Evolutionary conservation across 2,888 invertebrate genomes (phyloP), one percentile per base, ranked within the genome.

Genomic region (Acronicta alni): DNA sequence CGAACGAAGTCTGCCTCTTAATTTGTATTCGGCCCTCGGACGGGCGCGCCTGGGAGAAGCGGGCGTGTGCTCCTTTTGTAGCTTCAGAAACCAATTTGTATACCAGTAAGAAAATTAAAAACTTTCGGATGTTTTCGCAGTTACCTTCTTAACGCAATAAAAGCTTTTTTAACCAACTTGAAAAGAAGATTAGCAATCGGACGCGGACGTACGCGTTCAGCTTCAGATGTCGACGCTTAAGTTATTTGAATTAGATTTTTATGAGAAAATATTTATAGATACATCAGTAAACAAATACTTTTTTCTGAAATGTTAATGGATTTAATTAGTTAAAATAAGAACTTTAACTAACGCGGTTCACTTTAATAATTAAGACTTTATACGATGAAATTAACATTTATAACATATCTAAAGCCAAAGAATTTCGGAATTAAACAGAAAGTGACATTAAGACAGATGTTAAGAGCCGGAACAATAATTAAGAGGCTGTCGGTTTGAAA

Each of bases 391-490:
- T 86, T 81, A 83, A 85, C 83, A 82, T 85, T 85, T 80, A 80
- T 80, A 81, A 82, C 80, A 85, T 82, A 80, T 80, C 79, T 64
- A 80, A 80, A 74, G 80, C 74, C 68, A 81, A 88, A 89, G 89
- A 89, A 90, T 91, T 87, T 86, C 77, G 75, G 86, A 88, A 91
- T 91, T 90, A 90, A 91, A 90, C 85, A 85, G 80, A 89, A 92
- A 90, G 89, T 91, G 92, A 91, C 90, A 87, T 89, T 90, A 92
- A 93, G 92, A 91, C 92, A 91, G 91, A 92, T 92, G 93, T 93
- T 93, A 92, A 92, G 89, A 88, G 89, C 88, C 87, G 88, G 89
- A 89, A 91, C 91, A 92, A 93, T 93, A 93, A 93, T 93, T 92
- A 93, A 93, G 93, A 93, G 91, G 91, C 89, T 88, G 92, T 89